These are phyloP conservation scores for Drosophila recens DNA, from an alignment of 2,888 invertebrate species.

Conservation along the genomic window DNA sequence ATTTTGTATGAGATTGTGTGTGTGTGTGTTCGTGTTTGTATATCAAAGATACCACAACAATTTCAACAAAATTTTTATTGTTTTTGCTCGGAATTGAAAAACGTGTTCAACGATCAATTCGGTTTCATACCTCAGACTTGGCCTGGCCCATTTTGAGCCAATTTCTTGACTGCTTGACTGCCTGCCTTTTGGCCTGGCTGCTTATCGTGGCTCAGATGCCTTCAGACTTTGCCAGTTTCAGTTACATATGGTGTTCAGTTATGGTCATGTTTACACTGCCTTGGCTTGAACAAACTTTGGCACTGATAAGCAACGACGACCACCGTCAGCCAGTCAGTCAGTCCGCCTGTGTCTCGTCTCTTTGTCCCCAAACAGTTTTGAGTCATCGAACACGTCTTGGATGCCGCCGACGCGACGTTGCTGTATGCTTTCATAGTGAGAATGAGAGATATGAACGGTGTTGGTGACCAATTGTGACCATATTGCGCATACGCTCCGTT, in stretches of 20 bases:
- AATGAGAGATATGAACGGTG: conserved; percentile 39
- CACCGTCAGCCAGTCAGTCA: conserved; percentile 3
- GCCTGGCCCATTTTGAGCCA: conserved; percentile 9
- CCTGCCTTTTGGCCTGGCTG: conserved; percentile 6
- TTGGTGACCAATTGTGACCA: conserved; percentile 52
- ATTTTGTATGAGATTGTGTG: not conserved
- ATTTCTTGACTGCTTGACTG: conserved; percentile 1
- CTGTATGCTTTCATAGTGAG: conserved; percentile 45
- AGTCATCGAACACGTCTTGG: conserved; percentile 65
- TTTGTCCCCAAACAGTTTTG: conserved; percentile 29
- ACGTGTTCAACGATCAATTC: conserved; percentile 73
- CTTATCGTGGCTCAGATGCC: conserved; percentile 43
- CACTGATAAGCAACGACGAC: conserved; percentile 64
- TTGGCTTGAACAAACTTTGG: conserved; percentile 72
- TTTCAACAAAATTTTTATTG: conserved; percentile 43
- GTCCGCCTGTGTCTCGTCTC: not conserved
- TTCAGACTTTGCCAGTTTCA: conserved; percentile 27
- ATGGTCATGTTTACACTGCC: conserved; percentile 43
- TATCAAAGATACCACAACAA: conserved; percentile 27
- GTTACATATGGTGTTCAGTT: conserved; percentile 25
- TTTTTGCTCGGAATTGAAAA: conserved; percentile 56
- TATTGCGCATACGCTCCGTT: conserved; percentile 72
- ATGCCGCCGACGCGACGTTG: not conserved
- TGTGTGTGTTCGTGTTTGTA: conserved; percentile 1
- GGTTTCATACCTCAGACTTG: conserved; percentile 10